These are phyloP conservation scores for Cheilosia impressa DNA, from an alignment of 2,888 invertebrate genomes.

Conservation along the genomic window DNA sequence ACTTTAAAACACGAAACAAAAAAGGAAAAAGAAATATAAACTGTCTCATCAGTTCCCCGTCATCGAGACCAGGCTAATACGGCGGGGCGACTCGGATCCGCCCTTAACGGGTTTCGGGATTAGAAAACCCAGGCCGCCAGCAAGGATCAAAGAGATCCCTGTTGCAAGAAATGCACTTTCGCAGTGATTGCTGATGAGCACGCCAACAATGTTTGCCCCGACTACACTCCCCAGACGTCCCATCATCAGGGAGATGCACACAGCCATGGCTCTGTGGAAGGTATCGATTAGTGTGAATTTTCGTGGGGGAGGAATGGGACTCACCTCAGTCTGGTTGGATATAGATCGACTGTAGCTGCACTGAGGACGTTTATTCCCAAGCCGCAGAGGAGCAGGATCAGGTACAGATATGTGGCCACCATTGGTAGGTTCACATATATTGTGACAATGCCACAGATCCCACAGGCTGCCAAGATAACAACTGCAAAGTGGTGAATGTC, in stretches of 20 bases:
- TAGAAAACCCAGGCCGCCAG: constrained; percentile 78
- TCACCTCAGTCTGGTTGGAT: constrained; percentile 81
- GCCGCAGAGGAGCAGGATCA: constrained; percentile 78
- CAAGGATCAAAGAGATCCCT: constrained; percentile 77
- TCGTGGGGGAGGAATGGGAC: background rate
- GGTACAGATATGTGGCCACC: constrained; percentile 79
- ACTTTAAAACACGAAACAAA: constrained; percentile 55
- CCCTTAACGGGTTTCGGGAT: constrained; percentile 76
- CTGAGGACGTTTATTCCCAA: constrained; percentile 80
- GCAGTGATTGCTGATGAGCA: constrained; percentile 83
- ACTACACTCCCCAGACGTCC: constrained; percentile 84
- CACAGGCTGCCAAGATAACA: constrained; percentile 77
- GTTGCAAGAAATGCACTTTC: constrained; percentile 82
- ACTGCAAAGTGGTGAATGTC: constrained; percentile 63
- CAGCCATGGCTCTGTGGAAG: constrained; percentile 84
- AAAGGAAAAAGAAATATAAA: background rate
- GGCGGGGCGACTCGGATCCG: constrained; percentile 70
- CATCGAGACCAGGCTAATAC: constrained; percentile 78
- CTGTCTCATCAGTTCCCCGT: constrained; percentile 77
- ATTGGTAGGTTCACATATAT: constrained; percentile 77
- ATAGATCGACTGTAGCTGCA: constrained; percentile 81
- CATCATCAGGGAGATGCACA: constrained; percentile 85
- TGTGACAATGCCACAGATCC: constrained; percentile 77
- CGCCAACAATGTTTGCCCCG: constrained; percentile 84
- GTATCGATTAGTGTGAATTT: background rate